Percentiles rank a stretch among this genome's conserved stretches.
Evolutionary conservation across 2,113 vertebrate species (phyloP).

Genomic region (Cyanoramphus novaezelandiae): DNA sequence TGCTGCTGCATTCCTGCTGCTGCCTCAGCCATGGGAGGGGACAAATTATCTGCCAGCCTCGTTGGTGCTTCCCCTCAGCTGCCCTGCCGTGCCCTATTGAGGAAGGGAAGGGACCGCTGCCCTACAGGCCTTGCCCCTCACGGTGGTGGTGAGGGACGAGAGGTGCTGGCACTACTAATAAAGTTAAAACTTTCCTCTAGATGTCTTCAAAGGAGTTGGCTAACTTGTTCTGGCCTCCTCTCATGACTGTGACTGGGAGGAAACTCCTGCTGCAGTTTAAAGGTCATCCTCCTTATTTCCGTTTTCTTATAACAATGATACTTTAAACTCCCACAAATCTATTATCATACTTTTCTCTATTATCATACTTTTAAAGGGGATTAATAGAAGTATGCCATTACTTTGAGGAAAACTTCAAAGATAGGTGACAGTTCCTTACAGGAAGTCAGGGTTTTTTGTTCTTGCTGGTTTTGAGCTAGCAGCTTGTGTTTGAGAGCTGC

Average conservation of each 20-base stretch:
- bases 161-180: neutral
- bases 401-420: neutral
- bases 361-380: neutral
- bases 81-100: neutral
- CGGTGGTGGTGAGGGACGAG: neutral
- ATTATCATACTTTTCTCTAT: neutral
- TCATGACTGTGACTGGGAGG: neutral
- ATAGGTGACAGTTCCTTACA: neutral
- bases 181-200: neutral
- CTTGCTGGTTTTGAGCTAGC: neutral
- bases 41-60: neutral
- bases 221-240: neutral
- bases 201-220: neutral
- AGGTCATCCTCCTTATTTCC: neutral
- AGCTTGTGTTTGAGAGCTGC: neutral
- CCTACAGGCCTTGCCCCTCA: neutral
- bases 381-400: neutral
- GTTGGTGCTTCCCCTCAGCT: fast-evolving
- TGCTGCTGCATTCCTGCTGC: neutral
- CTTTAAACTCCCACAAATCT: neutral
- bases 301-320: neutral
- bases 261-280: neutral
- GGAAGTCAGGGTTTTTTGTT: neutral
- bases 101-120: neutral
- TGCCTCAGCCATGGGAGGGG: neutral